Conservation (phyloP, 2,888 invertebrate species). For the Hypselothyrea guttata region DNA sequence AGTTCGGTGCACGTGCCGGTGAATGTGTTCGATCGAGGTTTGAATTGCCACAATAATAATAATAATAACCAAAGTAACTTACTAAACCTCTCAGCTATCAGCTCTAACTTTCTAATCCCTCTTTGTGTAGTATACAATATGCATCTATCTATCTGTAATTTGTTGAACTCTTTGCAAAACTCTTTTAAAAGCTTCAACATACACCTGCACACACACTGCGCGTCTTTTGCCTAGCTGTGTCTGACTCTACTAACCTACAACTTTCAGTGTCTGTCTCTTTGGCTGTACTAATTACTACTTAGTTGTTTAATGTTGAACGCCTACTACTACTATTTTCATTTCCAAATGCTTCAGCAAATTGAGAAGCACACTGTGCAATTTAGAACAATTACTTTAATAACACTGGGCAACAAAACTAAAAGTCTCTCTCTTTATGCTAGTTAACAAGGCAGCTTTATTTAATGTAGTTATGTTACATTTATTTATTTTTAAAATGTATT, state of each 20-base stretch:
- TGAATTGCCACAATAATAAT: slow-evolving; percentile 65
- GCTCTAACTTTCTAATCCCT: slow-evolving; percentile 25
- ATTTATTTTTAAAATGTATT: too few species aligned
- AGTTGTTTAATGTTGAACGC: slow-evolving; percentile 45
- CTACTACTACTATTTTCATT: background rate
- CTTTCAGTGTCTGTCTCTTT: too few species aligned
- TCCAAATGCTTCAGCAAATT: too few species aligned
- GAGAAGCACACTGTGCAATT: too few species aligned
- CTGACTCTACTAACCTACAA: slow-evolving; percentile 9
- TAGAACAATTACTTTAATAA: too few species aligned
- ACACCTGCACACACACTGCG: slow-evolving; percentile 29
- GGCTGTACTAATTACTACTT: too few species aligned
- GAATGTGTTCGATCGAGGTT: slow-evolving; percentile 95
- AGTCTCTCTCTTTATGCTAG: too few species aligned
- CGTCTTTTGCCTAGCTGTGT: too few species aligned
- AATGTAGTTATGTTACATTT: too few species aligned
- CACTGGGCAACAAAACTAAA: too few species aligned
- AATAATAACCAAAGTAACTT: slow-evolving; percentile 19
- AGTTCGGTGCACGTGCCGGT: slow-evolving; percentile 98
- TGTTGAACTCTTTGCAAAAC: slow-evolving; percentile 43
- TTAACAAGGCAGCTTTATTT: too few species aligned
- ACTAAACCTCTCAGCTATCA: slow-evolving; percentile 40
- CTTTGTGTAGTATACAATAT: slow-evolving; percentile 21
- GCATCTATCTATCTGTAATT: background rate
- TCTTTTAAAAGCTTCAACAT: slow-evolving; percentile 52